Evolutionary conservation across 2,113 vertebrate genomes (phyloP).

Genomic region (Trochalopteron elliotii): DNA sequence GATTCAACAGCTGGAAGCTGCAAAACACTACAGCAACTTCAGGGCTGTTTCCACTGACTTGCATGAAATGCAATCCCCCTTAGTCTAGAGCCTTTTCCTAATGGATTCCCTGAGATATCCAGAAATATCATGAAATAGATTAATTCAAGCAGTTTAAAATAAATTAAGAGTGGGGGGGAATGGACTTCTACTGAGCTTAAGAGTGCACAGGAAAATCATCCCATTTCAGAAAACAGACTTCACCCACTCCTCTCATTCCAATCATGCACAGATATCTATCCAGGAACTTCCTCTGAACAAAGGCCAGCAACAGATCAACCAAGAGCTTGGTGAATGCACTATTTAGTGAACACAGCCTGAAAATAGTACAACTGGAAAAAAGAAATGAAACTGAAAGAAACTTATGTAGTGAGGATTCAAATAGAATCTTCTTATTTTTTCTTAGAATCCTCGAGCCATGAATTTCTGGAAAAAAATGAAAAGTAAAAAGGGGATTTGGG

Average conservation of each 20-base stretch:
- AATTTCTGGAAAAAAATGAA: not conserved
- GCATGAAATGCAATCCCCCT: not conserved
- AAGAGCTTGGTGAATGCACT: not conserved
- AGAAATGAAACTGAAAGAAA: not conserved
- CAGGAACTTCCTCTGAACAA: not conserved
- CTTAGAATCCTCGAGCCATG: not conserved
- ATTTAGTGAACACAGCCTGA: not conserved
- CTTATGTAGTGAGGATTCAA: not conserved
- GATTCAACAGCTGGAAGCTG: not conserved
- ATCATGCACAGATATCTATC: not conserved
- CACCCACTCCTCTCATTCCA: not conserved
- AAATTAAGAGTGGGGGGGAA: fast-evolving
- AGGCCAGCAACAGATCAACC: not conserved
- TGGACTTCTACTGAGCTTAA: not conserved
- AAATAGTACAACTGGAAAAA: not conserved
- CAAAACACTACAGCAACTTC: not conserved
- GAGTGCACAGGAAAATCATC: not conserved
- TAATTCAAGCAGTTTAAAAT: not conserved
- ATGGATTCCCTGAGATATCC: not conserved
- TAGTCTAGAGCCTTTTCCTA: not conserved
- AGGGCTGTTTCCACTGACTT: not conserved
- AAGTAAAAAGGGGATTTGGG: not conserved
- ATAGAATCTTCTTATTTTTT: not conserved
- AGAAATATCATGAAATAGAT: not conserved
- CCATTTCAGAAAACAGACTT: not conserved